A percentile compares a stretch with the other conserved stretches of the same genome.
phyloP scores from a whole-genome alignment of 2,888 invertebrate species.

The Scaeva pyrastri region DNA sequence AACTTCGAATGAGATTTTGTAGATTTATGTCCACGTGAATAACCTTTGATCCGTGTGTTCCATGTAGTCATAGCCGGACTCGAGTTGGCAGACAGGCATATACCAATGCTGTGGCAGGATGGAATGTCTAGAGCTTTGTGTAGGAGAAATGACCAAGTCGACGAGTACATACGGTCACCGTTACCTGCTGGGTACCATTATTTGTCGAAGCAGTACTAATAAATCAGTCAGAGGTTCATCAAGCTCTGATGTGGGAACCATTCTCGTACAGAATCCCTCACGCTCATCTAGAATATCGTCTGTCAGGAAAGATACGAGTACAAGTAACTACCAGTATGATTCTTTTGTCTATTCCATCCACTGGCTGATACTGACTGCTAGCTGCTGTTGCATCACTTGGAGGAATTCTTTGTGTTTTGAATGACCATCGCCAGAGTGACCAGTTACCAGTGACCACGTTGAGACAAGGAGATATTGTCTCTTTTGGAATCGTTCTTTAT shows the following conservation, averaged over 20 bases:
- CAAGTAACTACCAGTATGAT: conserved; percentile 26
- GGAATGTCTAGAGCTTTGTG: conserved; percentile 55
- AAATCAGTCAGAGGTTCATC: conserved; percentile 71
- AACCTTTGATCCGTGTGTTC: conserved; percentile 63
- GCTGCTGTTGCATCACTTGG: not conserved
- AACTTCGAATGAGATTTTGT: conserved; percentile 60
- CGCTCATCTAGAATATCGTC: conserved; percentile 38
- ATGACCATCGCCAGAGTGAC: too few species aligned
- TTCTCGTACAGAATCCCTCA: not conserved
- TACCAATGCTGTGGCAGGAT: not conserved
- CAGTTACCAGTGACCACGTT: conserved; percentile 49
- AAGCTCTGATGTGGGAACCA: conserved; percentile 23
- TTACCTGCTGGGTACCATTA: conserved; percentile 67
- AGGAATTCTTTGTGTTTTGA: not conserved
- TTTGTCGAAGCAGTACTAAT: conserved; percentile 70
- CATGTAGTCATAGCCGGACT: not conserved
- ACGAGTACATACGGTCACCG: conserved; percentile 67
- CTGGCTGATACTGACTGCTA: too few species aligned
- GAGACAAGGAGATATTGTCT: conserved; percentile 47
- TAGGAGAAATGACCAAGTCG: conserved; percentile 67
- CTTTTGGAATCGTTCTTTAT: conserved; percentile 35
- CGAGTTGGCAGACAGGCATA: conserved; percentile 30
- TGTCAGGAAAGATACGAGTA: conserved; percentile 23
- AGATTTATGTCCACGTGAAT: conserved; percentile 71
- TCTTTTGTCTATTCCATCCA: conserved; percentile 25